A percentile compares a stretch with the other conserved stretches of the same genome.
These are phyloP conservation scores for Tachycineta bicolor DNA, from an alignment of 2,113 vertebrate species.

Conservation along the genomic window DNA sequence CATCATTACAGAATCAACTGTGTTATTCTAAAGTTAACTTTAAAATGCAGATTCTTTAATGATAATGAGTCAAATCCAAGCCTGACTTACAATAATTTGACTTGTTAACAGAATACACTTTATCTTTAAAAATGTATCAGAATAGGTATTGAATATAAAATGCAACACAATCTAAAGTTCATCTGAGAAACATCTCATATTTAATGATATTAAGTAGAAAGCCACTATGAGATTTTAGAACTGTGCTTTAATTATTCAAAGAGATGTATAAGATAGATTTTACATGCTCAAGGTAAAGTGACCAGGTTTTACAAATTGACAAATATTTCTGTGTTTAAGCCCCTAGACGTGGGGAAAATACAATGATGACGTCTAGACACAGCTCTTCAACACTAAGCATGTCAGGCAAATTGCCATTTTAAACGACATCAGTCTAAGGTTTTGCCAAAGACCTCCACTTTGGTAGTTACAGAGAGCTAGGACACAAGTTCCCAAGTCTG, in stretches of 20 bases:
- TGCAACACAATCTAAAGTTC: not conserved
- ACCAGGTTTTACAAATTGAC: not conserved
- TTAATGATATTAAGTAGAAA: not conserved
- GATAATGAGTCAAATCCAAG: constrained; percentile 27
- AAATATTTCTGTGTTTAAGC: not conserved
- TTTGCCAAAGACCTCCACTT: not conserved
- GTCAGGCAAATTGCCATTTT: not conserved
- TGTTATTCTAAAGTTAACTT: constrained; percentile 43
- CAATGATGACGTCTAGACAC: not conserved
- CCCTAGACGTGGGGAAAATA: not conserved
- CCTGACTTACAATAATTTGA: not conserved
- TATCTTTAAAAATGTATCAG: not conserved
- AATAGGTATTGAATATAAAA: not conserved
- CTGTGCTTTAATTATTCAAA: not conserved
- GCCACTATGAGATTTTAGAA: not conserved
- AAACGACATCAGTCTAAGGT: not conserved
- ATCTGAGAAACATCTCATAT: not conserved
- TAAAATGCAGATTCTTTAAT: constrained; percentile 8
- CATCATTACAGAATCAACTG: constrained; percentile 53
- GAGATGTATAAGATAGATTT: not conserved
- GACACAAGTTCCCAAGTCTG: not conserved
- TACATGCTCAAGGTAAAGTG: not conserved
- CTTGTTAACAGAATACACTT: not conserved
- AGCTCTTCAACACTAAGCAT: not conserved
- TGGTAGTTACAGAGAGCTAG: not conserved